These are phyloP conservation scores for Mactromeris polynyma DNA, from an alignment of 2,888 invertebrate species.

Conservation along the genomic window DNA sequence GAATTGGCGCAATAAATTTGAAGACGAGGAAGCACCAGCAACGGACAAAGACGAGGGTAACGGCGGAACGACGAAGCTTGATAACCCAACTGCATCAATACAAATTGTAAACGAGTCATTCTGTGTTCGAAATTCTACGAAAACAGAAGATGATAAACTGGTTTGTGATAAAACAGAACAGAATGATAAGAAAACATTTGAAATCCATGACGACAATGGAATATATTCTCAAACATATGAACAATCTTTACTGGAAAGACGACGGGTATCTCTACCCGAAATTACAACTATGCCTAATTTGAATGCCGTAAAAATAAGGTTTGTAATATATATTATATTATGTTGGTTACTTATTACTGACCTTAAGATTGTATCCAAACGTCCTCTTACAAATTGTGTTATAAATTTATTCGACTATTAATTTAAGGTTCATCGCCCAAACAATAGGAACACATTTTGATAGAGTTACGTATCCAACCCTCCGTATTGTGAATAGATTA, in stretches of 20 bases:
- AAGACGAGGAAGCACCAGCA: not conserved
- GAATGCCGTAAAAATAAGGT: constrained; percentile 56
- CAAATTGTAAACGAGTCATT: constrained; percentile 1
- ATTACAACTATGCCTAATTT: constrained; percentile 58
- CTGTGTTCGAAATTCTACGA: not conserved
- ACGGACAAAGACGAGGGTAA: not conserved
- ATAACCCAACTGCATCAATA: not conserved
- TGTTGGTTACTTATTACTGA: too few species aligned
- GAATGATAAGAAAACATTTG: not conserved
- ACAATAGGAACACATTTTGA: too few species aligned
- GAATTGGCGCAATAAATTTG: constrained; percentile 21
- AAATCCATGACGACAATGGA: not conserved
- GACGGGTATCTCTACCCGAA: constrained; percentile 64
- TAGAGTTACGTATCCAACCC: too few species aligned
- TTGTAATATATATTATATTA: too few species aligned
- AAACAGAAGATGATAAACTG: not conserved
- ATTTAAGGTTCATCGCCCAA: too few species aligned
- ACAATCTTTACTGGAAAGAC: constrained; percentile 51
- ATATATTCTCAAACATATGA: not conserved
- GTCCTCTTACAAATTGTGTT: too few species aligned
- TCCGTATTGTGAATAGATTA: too few species aligned
- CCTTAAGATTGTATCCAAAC: too few species aligned
- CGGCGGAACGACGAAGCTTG: not conserved
- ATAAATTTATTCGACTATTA: too few species aligned
- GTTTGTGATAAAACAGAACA: not conserved